Base-by-base conservation (phyloP, 2,888 invertebrate species). In the Ctena decussata region DNA sequence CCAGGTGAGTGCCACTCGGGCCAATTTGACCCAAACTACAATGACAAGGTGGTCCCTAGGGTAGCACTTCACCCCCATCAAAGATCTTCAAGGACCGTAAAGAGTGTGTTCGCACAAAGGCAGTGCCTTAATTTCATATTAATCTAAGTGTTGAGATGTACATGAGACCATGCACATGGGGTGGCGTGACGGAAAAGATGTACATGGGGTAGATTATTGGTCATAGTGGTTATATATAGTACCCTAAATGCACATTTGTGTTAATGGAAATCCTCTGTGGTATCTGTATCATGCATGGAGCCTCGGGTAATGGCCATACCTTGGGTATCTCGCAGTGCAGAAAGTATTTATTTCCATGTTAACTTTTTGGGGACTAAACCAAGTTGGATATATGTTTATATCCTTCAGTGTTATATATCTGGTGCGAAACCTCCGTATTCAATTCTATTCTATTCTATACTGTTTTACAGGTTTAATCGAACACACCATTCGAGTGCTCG, bases 221-320 rank as follows among this genome's bases (percentile, higher is more conserved):
- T 53, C 53, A 53, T 53, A n/a, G n/a, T 53, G 53, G 53, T 53
- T 11, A 53, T 53, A 5, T 53, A n/a, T 53, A 53, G 53, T 53
- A 8, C 15, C 53, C 53, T 21, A n/a, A n/a, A n/a, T 53, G 53
- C 53, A 15, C 18, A 53, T 21, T 53, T 53, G 53, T 53, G 53
- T n/a, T 53, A 21, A 21, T 53, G 53, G 53, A 53, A 53, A n/a
- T 53, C 53, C 53, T 8, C 53, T 53, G 53, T 53, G 53, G 53
- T 53, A 53, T 53, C 53, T 53, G 53, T 53, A 53, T 53, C 53
- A 53, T 15, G 21, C 53, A 53, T 15, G 53, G 53, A 53, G 21
- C 53, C 53, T 53, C 21, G 53, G 53, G 53, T 53, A 53, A 53
- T 53, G 53, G n/a, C 53, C 53, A 53, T 53, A 53, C 53, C 53